phyloP scores from a whole-genome alignment of 2,113 vertebrate species.

The Alexandromys fortis region DNA sequence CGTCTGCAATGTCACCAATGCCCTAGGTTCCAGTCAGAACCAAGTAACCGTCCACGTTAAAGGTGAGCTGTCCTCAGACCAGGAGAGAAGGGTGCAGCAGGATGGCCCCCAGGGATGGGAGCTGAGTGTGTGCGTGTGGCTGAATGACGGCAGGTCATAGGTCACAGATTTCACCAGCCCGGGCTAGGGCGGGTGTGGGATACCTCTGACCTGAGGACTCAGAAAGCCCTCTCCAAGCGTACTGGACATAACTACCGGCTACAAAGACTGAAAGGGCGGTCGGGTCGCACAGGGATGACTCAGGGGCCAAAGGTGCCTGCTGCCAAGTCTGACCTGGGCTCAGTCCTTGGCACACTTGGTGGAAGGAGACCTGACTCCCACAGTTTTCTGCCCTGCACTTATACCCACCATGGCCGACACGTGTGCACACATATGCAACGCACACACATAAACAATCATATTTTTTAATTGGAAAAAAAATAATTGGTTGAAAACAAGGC shows the following conservation, averaged over 20 bases:
- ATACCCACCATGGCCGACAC: background rate
- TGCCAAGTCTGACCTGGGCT: background rate
- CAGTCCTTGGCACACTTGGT: too few relatives aligned
- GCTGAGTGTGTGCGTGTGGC: background rate
- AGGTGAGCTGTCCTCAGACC: background rate
- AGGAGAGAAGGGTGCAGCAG: background rate
- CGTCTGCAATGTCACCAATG: background rate
- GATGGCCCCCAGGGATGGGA: background rate
- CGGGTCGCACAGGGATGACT: background rate
- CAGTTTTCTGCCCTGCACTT: background rate
- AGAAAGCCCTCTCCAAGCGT: background rate
- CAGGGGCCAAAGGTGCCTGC: background rate
- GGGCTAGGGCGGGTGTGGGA: background rate
- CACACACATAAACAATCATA: background rate
- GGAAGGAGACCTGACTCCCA: background rate
- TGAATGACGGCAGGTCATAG: too few relatives aligned
- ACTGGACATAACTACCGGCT: background rate
- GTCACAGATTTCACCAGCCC: background rate
- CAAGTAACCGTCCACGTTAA: background rate
- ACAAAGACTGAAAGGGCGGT: background rate
- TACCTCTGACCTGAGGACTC: background rate
- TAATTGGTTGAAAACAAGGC: background rate
- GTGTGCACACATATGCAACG: background rate
- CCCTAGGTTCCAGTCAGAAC: background rate
- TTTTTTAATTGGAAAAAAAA: background rate